Conservation (phyloP, 2,888 invertebrate species). For the Dyspetes luteomarginatus region DNA sequence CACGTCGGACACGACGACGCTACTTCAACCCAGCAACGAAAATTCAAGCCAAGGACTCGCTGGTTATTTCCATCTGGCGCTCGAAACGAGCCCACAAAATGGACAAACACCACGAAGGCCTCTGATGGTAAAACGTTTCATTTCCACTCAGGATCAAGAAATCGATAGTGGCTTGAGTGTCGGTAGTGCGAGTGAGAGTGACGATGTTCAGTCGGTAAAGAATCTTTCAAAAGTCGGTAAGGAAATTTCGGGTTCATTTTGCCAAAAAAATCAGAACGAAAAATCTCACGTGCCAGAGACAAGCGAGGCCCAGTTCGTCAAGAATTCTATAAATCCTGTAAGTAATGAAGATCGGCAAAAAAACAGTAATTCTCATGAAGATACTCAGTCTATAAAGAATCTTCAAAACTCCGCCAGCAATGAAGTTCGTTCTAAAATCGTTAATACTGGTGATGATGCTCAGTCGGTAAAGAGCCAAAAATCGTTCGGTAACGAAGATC, state of each 20-base stretch:
- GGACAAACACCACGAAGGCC: constrained; percentile 77
- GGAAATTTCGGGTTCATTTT: too few relatives aligned
- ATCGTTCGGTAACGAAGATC: too few relatives aligned
- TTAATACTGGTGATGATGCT: constrained; percentile 32
- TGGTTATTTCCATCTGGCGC: constrained; percentile 83
- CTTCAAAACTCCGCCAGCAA: too few relatives aligned
- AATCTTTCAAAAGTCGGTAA: constrained; percentile 67
- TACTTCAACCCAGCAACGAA: constrained; percentile 85
- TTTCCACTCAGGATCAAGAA: constrained; percentile 67
- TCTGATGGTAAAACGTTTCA: constrained; percentile 77
- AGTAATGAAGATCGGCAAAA: too few relatives aligned
- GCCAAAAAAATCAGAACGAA: too few relatives aligned
- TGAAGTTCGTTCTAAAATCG: constrained; percentile 64
- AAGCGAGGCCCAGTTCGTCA: too few relatives aligned
- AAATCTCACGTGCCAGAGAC: too few relatives aligned
- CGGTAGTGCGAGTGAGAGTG: constrained; percentile 81
- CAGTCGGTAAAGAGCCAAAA: too few relatives aligned
- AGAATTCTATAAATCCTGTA: too few relatives aligned
- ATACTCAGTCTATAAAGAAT: constrained; percentile 64
- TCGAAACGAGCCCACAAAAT: constrained; percentile 78
- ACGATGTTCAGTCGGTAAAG: constrained; percentile 79
- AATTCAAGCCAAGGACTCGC: constrained; percentile 85
- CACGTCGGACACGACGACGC: constrained; percentile 90
- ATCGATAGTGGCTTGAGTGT: constrained; percentile 80
- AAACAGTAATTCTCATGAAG: too few relatives aligned